phyloP scores from a whole-genome alignment of 2,888 invertebrate genomes.

The Plebejus anna region DNA sequence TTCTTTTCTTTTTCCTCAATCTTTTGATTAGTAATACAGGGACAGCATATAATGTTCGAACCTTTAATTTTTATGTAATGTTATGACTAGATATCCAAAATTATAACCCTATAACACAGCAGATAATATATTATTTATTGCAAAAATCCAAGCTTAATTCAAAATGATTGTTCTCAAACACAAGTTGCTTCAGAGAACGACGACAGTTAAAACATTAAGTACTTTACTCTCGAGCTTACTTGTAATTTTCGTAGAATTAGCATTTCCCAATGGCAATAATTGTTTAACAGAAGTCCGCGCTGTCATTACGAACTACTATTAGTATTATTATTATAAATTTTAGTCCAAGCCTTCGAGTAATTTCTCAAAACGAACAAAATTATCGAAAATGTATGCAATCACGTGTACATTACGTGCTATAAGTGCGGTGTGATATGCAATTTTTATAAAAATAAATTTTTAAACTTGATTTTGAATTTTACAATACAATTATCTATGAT shows the following conservation, averaged over 20 bases:
- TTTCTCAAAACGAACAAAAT: slow-evolving; percentile 22
- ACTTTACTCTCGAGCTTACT: slow-evolving; percentile 55
- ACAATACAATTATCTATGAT: background rate
- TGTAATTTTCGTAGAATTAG: slow-evolving; percentile 63
- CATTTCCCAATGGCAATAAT: slow-evolving; percentile 62
- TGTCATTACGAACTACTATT: slow-evolving; percentile 26
- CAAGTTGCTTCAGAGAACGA: slow-evolving; percentile 1
- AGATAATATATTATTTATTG: background rate
- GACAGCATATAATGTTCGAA: no score
- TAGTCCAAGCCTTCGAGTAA: slow-evolving; percentile 17
- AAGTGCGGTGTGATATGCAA: background rate
- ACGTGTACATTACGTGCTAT: background rate
- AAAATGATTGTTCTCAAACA: background rate
- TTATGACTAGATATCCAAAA: background rate
- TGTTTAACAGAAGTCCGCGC: slow-evolving; percentile 48
- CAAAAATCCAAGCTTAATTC: background rate
- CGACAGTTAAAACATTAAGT: slow-evolving; percentile 9
- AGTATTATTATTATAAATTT: slow-evolving; percentile 26
- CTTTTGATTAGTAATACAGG: no score
- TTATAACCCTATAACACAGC: no score
- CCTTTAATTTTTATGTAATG: background rate
- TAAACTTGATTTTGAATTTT: background rate
- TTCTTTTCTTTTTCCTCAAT: no score
- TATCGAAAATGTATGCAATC: slow-evolving; percentile 22
- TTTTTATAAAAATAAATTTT: slow-evolving; percentile 3